A percentile compares a stretch with the other conserved stretches of the same genome.
phyloP scores from a whole-genome alignment of 2,888 invertebrate species.

The Tenthredo distinguenda region DNA sequence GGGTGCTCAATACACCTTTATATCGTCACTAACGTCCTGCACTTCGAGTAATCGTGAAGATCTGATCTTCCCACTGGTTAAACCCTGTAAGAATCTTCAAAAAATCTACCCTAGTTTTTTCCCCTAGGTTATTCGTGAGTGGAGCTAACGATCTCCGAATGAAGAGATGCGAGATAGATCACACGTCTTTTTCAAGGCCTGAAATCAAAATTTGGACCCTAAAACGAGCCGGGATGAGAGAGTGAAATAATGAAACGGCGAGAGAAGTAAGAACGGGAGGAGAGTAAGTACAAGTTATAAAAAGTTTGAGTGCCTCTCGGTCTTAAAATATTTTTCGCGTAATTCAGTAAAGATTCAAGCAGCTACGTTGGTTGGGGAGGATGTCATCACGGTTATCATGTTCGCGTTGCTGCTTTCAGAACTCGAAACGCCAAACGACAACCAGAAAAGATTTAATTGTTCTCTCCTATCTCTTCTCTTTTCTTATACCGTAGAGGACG shows the following conservation, averaged over 20 bases:
- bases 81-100: neutral
- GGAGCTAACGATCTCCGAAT: neutral
- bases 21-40: conserved; percentile 24
- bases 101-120: neutral
- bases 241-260: neutral
- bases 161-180: neutral
- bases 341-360: conserved; percentile 27
- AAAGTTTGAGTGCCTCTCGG: conserved; percentile 19
- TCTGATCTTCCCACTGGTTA: neutral
- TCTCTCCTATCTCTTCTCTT: neutral
- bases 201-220: neutral
- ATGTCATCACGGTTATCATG: neutral
- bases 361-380: neutral
- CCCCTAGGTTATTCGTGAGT: neutral
- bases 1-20: conserved; percentile 29
- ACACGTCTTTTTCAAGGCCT: neutral
- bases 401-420: neutral
- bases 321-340: conserved; percentile 27
- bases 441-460: conserved; percentile 21
- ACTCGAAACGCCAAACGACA: neutral
- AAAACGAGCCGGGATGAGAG: neutral
- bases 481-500: neutral
- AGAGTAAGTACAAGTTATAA: conserved; percentile 13
- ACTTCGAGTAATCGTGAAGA: neutral
- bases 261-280: neutral